phyloP scores from a whole-genome alignment of 2,797 vertebrate genomes.

The Triplophysa bombifrons region DNA sequence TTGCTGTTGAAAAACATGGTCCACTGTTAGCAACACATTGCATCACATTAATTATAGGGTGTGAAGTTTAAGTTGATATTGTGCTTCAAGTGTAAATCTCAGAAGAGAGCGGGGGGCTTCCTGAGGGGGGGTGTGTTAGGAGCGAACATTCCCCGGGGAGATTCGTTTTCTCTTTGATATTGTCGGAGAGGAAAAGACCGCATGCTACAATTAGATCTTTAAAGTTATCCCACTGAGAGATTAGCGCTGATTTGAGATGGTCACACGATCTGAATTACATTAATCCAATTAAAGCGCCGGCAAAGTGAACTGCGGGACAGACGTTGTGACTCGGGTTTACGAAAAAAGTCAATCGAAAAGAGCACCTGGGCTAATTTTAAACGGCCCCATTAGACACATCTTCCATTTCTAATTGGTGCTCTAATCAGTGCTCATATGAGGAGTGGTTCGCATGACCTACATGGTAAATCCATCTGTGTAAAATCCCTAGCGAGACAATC shows the following conservation, averaged over 20 bases:
- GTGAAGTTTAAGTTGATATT: conserved; percentile 64
- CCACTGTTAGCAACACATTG: conserved; percentile 64
- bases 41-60: conserved; percentile 65
- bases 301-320: conserved; percentile 55
- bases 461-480: conserved; percentile 42
- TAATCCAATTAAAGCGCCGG: conserved; percentile 40
- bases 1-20: background rate
- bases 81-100: conserved; percentile 57
- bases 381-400: conserved; percentile 34
- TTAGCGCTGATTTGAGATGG: conserved; percentile 62
- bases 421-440: conserved; percentile 36
- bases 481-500: background rate
- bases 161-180: conserved; percentile 67
- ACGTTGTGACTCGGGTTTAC: conserved; percentile 40
- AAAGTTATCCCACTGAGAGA: conserved; percentile 64
- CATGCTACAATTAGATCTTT: conserved; percentile 69
- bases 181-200: conserved; percentile 59
- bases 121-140: conserved; percentile 55
- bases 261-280: conserved; percentile 42
- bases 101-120: conserved; percentile 39
- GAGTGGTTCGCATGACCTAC: conserved; percentile 40
- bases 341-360: conserved; percentile 33
- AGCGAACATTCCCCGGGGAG: conserved; percentile 49
- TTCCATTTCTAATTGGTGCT: conserved; percentile 41
- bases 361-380: conserved; percentile 49